Base-by-base conservation (phyloP, 2,888 invertebrate genomes). In the Mechanitis mazaeus region DNA sequence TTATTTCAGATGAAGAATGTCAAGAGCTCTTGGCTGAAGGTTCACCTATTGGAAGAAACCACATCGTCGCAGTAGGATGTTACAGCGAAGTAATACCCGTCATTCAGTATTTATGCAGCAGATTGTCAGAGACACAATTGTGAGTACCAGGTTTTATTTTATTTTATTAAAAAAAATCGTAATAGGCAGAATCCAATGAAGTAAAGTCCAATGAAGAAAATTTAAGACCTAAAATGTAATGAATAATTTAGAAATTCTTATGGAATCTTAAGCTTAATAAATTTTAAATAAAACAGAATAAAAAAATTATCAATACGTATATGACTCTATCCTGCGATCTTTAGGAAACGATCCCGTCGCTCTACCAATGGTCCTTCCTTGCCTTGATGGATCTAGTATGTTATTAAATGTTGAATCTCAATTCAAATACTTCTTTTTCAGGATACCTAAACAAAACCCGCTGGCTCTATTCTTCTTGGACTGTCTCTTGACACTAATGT, bases 71-170 rank as follows among this genome's bases (percentile, higher is more conserved):
- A 1, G 95, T 95, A 0, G 94, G 96, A 7, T 96, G 96, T 72
- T 96, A 96, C 81, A 96, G 96, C 75, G 97, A 97, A 87, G 95
- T 96, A 1, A 94, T 97, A 66, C 96, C 96, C 0, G 96, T 96
- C 59, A 94, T 96, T 87, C 96, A 96, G 77, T 96, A 96, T 82
- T 92, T 97, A 55, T 96, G 96, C 81, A 94, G 96, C 75, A 93
- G 96, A 73, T 88, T 97, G 33, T 94, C 96, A 64, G 96, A 96
- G 81, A 94, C 95, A 6, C 95, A 95, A 81, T 87, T 92, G 95
- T 95, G 83, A 88, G 87, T 79, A 60, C 20, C 38, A 33, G 31
- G 45, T 9, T 50, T 6, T n/a, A 28, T 28, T 33, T 58, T 35
- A 56, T 58, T 20, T 4, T 20, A 3, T 6, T 50, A 46, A 46